A percentile compares a stretch with the other conserved stretches of the same genome.
phyloP scores from a whole-genome alignment of 2,113 vertebrate species.

The Mixornis gularis region DNA sequence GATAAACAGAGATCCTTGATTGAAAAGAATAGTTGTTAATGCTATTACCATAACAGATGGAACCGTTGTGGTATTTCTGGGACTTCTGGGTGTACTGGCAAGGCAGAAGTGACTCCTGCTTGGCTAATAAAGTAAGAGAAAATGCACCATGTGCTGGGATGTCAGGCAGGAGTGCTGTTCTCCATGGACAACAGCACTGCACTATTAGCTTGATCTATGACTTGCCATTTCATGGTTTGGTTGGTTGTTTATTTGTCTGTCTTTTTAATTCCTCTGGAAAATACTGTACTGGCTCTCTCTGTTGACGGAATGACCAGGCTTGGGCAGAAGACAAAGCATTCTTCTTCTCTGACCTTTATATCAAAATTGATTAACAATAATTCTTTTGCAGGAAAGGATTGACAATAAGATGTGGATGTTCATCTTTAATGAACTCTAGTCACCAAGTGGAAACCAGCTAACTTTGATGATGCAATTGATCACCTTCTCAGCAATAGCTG shows the following conservation, averaged over 20 bases:
- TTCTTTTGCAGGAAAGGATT: conserved; percentile 32
- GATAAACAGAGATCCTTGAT: not conserved
- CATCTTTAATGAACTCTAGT: conserved; percentile 15
- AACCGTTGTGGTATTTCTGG: not conserved
- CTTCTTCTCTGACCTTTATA: conserved; percentile 50
- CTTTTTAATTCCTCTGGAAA: conserved; percentile 28
- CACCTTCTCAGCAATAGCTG: not conserved
- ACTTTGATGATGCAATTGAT: not conserved
- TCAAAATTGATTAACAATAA: conserved; percentile 51
- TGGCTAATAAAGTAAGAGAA: not conserved
- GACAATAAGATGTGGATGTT: conserved; percentile 21
- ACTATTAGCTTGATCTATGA: conserved; percentile 23
- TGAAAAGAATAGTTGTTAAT: not conserved
- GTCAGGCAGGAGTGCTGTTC: not conserved
- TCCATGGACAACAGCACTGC: not conserved
- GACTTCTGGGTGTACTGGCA: not conserved
- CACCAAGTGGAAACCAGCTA: not conserved
- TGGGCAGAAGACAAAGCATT: not conserved
- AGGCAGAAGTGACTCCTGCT: not conserved
- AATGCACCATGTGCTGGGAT: not conserved
- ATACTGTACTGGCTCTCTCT: not conserved
- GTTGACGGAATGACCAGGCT: not conserved
- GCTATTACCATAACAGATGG: not conserved
- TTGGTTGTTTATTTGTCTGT: conserved; percentile 27
- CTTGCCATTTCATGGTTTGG: not conserved